Conservation (phyloP, 2,888 invertebrate genomes). For the Drosophila yooni region DNA sequence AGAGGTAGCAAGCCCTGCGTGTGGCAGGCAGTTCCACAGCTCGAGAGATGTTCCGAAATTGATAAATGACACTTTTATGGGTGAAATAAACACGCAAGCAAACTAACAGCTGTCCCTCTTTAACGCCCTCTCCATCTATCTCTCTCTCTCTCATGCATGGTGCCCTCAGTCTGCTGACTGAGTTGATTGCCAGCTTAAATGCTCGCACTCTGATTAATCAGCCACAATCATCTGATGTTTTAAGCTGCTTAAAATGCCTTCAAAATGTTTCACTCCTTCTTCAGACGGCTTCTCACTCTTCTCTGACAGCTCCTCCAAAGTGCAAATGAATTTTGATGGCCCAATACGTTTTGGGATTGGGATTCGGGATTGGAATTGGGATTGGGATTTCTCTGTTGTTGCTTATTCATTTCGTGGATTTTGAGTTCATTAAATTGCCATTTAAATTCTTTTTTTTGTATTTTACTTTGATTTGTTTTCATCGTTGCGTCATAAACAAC, state of each 20-base stretch:
- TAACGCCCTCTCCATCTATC: background rate
- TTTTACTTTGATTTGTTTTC: conserved; percentile 60
- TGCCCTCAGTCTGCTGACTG: background rate
- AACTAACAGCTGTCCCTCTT: background rate
- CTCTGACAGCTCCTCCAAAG: conserved; percentile 57
- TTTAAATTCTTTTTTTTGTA: conserved; percentile 68
- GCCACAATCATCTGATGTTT: conserved; percentile 81
- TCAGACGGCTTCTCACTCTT: background rate
- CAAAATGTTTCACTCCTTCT: conserved; percentile 31
- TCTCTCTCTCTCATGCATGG: background rate
- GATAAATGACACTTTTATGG: conserved; percentile 81
- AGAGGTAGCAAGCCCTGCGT: conserved; percentile 35
- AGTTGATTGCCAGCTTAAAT: conserved; percentile 66
- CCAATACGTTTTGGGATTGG: conserved; percentile 55
- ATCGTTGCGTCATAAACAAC: conserved; percentile 55
- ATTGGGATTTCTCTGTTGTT: conserved; percentile 9
- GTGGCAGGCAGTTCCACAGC: conserved; percentile 29
- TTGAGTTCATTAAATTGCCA: conserved; percentile 80
- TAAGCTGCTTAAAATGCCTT: conserved; percentile 77
- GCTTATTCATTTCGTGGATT: conserved; percentile 74
- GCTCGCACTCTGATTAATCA: conserved; percentile 80
- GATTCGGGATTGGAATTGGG: conserved; percentile 8
- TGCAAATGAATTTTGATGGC: conserved; percentile 80
- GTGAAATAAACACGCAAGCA: conserved; percentile 62
- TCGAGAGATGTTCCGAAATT: conserved; percentile 55